Base-by-base conservation (phyloP, 2,888 invertebrate species). In the Heliconius hortense region DNA sequence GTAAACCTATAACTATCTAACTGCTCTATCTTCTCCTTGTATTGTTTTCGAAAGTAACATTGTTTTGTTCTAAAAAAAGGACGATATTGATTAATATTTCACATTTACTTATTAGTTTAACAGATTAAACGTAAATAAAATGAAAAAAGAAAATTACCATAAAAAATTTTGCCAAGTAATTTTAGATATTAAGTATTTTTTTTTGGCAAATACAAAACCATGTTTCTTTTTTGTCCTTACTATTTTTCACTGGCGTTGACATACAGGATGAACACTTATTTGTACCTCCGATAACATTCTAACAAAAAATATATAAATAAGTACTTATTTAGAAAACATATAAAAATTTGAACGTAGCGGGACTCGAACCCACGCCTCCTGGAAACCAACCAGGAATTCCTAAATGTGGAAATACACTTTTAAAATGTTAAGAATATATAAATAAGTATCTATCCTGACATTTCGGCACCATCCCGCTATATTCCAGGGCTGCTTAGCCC, bases 401-500 rank as follows among this genome's bases (percentile, higher is more conserved):
- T 28, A 28, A 28, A 3, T 28, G 28, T 28, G 28, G 2, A 28
- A 28, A 3, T 3, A 28, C 28, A 28, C 28, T 28, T 28, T 28
- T 3, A 2, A 28, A 28, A 28, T 28, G 28, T 28, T 28, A 28
- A 56, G 39, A 31, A 26, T 4, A 24, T 18, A 60, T 1, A 43
- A 60, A 43, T 43, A 62, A 35, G 60, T 39, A 18, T 59, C 26
- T 62, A 28, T 62, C 53, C 63, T 53, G n/a, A 35, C 66, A 70
- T 62, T 39, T 69, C 60, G 24, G 31, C 56, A 28, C 39, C 24
- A 31, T 67, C 73, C 63, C 56, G 68, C 67, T 66, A 21, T 78
- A 71, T 78, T 81, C 78, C 90, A 95, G 95, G 94, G 87, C 85
- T 95, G 81, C 87, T 94, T 75, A 94, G 92, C 86, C 94, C 93